Conservation (phyloP, 2,797 vertebrate species). For the Paratrypauchen microcephalus region DNA sequence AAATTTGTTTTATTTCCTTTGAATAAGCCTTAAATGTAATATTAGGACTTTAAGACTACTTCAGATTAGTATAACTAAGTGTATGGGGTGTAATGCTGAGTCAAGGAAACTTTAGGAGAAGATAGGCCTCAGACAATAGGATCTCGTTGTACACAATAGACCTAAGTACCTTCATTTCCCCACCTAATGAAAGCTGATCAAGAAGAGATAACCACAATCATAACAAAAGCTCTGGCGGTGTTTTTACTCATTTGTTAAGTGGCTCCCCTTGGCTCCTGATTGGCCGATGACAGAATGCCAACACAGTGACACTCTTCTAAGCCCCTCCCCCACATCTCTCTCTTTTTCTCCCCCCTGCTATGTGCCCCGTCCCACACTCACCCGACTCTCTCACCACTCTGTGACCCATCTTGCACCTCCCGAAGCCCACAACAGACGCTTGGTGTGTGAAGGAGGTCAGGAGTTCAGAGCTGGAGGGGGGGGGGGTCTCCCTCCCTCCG, state of each 20-base stretch:
- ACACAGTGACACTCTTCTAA: slow-evolving; percentile 63
- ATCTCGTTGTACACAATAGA: slow-evolving; percentile 48
- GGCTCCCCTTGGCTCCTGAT: slow-evolving; percentile 46
- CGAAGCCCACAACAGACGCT: slow-evolving; percentile 79
- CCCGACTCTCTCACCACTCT: slow-evolving; percentile 31
- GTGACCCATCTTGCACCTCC: slow-evolving; percentile 84
- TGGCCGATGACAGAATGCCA: slow-evolving; percentile 64
- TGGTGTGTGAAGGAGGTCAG: slow-evolving; percentile 85
- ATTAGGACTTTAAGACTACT: slow-evolving; percentile 7
- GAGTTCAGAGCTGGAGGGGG: slow-evolving; percentile 78
- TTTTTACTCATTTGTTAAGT: slow-evolving; percentile 61
- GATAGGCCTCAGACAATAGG: slow-evolving; percentile 59
- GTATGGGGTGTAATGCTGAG: slow-evolving; percentile 46
- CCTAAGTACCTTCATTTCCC: slow-evolving; percentile 51
- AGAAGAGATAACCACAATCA: slow-evolving; percentile 65
- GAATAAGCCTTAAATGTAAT: background rate
- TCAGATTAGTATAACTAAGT: slow-evolving; percentile 33
- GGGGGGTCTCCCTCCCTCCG: slow-evolving; percentile 67
- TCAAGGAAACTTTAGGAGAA: slow-evolving; percentile 44
- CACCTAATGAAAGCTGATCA: slow-evolving; percentile 63
- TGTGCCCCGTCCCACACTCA: slow-evolving; percentile 28
- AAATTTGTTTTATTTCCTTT: background rate
- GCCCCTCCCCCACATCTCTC: slow-evolving; percentile 42
- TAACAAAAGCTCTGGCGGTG: slow-evolving; percentile 58
- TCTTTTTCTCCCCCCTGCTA: slow-evolving; percentile 24